Conservation (phyloP, 2,888 invertebrate species). For the Leptothorax acervorum region DNA sequence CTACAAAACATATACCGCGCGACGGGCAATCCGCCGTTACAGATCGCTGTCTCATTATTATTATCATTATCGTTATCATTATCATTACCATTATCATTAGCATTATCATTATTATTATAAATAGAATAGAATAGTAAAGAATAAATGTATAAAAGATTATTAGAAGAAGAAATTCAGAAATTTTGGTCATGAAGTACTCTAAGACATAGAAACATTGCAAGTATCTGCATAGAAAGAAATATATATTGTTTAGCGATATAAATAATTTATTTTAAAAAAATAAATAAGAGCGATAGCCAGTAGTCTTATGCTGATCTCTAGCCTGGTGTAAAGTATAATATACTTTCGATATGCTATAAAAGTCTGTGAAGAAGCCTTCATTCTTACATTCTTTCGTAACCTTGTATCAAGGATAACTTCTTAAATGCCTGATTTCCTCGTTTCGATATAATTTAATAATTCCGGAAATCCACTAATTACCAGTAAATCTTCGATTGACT, state of each 20-base stretch:
- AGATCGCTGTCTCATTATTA: slow-evolving; percentile 23
- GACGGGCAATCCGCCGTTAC: slow-evolving; percentile 10
- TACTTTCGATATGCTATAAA: slow-evolving; percentile 35
- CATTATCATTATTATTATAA: slow-evolving; percentile 24
- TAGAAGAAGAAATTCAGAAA: slow-evolving; percentile 9
- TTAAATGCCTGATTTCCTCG: slow-evolving; percentile 56
- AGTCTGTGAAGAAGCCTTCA: slow-evolving; percentile 52
- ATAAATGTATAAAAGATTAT: background rate
- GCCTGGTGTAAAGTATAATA: slow-evolving; percentile 25
- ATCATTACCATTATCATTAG: slow-evolving; percentile 4
- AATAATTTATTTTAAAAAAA: slow-evolving; percentile 5
- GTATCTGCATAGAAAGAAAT: too few relatives aligned
- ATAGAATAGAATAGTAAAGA: slow-evolving; percentile 11
- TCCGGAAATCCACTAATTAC: background rate
- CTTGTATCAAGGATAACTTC: slow-evolving; percentile 59
- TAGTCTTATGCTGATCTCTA: slow-evolving; percentile 38
- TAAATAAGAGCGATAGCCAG: background rate
- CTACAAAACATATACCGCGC: slow-evolving; percentile 19
- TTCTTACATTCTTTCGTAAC: slow-evolving; percentile 70
- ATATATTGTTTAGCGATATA: background rate
- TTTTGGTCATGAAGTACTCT: background rate
- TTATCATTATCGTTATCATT: slow-evolving; percentile 29
- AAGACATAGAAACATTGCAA: too few relatives aligned
- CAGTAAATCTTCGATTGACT: background rate
- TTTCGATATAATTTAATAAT: slow-evolving; percentile 46